These are phyloP conservation scores for Helicolenus hilgendorfi DNA, from an alignment of 2,797 vertebrate species.

Conservation along the genomic window DNA sequence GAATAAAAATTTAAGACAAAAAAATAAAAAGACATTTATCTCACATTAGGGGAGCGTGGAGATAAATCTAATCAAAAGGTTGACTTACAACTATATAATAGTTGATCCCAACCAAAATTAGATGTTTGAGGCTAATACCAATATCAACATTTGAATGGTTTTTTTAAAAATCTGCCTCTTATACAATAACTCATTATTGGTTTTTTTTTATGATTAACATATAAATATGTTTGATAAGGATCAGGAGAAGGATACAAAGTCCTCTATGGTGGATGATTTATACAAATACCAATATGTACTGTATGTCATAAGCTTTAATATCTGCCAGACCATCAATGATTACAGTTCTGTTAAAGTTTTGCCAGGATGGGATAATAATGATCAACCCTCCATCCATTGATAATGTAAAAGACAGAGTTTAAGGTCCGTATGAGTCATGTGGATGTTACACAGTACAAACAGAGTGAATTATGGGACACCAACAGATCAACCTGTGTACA, in stretches of 20 bases:
- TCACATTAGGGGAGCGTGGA: too few species aligned
- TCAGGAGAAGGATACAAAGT: background rate
- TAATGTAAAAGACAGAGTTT: background rate
- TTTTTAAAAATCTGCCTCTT: background rate
- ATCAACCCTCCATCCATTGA: background rate
- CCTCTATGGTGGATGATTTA: background rate
- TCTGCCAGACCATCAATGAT: background rate
- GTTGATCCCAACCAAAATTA: too few species aligned
- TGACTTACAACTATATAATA: too few species aligned
- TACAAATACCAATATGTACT: background rate
- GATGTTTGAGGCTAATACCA: too few species aligned
- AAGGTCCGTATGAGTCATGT: background rate
- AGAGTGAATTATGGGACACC: background rate
- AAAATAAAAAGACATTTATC: too few species aligned
- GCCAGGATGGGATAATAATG: background rate
- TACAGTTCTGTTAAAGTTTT: background rate
- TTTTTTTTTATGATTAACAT: background rate
- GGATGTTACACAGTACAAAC: background rate
- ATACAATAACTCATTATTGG: background rate
- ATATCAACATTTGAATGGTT: too few species aligned
- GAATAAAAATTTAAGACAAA: too few species aligned
- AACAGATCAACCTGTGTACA: conserved; percentile 33
- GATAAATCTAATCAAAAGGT: too few species aligned
- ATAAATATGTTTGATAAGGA: background rate
- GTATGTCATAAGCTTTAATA: background rate